Percentiles rank a stretch among this genome's conserved stretches.
These are phyloP conservation scores for Toxotes lorentzi DNA, from an alignment of 2,797 vertebrate species.

Conservation along the genomic window DNA sequence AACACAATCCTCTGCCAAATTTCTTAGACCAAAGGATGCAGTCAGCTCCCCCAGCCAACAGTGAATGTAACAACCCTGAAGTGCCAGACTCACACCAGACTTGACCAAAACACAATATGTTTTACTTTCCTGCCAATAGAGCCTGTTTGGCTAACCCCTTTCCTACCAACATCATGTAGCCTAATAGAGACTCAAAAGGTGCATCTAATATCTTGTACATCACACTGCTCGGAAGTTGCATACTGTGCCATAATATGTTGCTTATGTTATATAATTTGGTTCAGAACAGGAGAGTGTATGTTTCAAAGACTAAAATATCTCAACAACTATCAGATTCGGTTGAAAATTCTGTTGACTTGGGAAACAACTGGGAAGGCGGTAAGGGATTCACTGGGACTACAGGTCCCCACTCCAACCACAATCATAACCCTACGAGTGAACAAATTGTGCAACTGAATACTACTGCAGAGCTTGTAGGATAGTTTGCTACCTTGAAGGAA, in stretches of 20 bases:
- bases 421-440: neutral
- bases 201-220: neutral
- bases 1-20: constrained; percentile 23
- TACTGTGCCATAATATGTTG: neutral
- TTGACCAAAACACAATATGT: neutral
- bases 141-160: neutral
- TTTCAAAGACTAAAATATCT: neutral
- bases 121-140: constrained; percentile 17
- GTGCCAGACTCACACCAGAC: constrained; percentile 1
- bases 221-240: neutral
- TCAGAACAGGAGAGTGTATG: neutral
- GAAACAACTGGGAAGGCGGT: too few relatives aligned
- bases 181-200: constrained; percentile 2
- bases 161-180: constrained; percentile 11
- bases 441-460: neutral
- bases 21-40: constrained; percentile 11
- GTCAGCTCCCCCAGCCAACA: neutral
- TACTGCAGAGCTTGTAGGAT: neutral
- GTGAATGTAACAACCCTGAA: constrained; percentile 2
- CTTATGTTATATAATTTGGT: neutral
- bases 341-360: too few relatives aligned
- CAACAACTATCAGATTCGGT: neutral
- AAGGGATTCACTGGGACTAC: too few relatives aligned
- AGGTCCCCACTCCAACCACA: too few relatives aligned
- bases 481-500: neutral